phyloP scores from a whole-genome alignment of 2,113 vertebrate species.

The Rhadina sibilatrix region DNA sequence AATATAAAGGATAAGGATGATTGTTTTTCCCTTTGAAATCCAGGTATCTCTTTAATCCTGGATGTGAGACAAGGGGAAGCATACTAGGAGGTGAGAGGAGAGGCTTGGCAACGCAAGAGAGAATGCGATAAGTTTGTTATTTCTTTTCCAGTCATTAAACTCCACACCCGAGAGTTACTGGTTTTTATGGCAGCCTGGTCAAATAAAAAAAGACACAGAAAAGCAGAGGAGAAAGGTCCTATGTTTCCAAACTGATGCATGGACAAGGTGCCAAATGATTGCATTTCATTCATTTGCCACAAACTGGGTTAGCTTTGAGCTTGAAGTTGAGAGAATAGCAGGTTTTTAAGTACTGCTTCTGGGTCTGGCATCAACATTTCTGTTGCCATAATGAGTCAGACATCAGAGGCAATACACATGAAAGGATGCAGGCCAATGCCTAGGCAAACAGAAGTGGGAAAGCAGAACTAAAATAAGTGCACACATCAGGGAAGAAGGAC shows the following conservation, averaged over 20 bases:
- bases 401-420: constrained; percentile 39
- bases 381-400: constrained; percentile 46
- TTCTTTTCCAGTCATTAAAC: background rate
- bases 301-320: constrained; percentile 49
- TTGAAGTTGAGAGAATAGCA: constrained; percentile 40
- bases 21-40: background rate
- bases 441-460: background rate
- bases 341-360: constrained; percentile 56
- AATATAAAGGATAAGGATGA: background rate
- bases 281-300: constrained; percentile 35
- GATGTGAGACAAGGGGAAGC: background rate
- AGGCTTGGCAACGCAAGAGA: background rate
- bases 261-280: constrained; percentile 19
- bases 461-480: background rate
- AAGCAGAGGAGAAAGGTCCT: background rate
- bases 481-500: background rate
- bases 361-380: constrained; percentile 30
- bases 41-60: background rate
- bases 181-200: background rate
- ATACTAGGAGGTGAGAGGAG: background rate
- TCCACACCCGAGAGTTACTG: background rate
- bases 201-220: background rate
- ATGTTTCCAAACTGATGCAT: background rate
- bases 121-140: background rate
- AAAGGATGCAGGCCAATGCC: constrained; percentile 32